Evolutionary conservation across 2,113 vertebrate species (phyloP).

Genomic region (Elephas maximus): DNA sequence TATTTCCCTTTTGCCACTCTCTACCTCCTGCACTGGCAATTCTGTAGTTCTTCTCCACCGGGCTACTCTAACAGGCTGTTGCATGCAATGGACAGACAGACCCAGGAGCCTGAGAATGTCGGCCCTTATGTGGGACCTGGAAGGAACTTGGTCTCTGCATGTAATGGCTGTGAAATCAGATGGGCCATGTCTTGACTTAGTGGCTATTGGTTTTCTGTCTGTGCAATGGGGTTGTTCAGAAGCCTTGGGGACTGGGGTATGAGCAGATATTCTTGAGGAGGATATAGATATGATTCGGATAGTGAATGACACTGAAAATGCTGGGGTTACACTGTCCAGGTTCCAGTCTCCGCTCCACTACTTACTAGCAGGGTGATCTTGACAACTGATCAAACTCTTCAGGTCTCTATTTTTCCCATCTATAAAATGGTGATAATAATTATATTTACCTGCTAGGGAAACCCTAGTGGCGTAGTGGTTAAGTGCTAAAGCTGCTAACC

Average conservation of each 20-base stretch:
- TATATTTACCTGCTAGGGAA: background rate
- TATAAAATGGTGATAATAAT: background rate
- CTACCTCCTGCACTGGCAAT: conserved; percentile 5
- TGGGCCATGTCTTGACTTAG: background rate
- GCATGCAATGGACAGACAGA: background rate
- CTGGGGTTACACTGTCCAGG: background rate
- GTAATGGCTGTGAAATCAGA: background rate
- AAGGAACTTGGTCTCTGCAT: background rate
- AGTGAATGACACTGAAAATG: background rate
- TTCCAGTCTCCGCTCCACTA: background rate
- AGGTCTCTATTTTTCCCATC: background rate
- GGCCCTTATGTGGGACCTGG: background rate
- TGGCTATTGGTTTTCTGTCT: background rate
- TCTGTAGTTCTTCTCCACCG: background rate
- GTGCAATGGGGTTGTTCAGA: background rate
- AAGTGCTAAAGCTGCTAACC: no score
- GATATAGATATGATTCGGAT: background rate
- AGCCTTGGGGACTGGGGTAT: background rate
- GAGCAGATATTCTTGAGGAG: background rate
- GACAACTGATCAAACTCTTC: background rate
- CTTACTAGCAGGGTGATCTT: background rate
- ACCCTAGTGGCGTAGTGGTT: no score
- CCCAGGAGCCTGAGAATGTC: background rate
- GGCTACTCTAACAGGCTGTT: background rate
- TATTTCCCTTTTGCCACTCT: conserved; percentile 3